Conservation (phyloP, 2,888 invertebrate genomes). For the Ophraella communa region DNA sequence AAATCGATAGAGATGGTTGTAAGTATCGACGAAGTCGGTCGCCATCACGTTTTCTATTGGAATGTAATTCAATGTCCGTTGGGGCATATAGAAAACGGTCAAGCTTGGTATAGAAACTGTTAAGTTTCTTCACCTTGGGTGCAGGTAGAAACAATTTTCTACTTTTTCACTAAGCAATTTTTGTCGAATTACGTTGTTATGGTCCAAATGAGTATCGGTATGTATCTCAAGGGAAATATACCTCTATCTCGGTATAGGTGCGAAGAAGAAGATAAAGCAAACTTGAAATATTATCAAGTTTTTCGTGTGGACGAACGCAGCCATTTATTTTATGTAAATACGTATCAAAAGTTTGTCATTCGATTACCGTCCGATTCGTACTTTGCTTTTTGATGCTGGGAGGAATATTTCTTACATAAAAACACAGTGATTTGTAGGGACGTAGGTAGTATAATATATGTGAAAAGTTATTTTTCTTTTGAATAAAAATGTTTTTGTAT, state of each 20-base stretch:
- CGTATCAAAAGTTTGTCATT: slow-evolving; percentile 60
- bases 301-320: slow-evolving; percentile 61
- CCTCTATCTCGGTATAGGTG: slow-evolving; percentile 53
- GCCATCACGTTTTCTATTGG: no score
- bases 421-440: background rate
- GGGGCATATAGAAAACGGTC: no score
- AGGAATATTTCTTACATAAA: slow-evolving; percentile 4
- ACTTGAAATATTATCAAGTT: slow-evolving; percentile 62
- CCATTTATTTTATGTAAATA: slow-evolving; percentile 63
- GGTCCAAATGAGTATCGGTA: slow-evolving; percentile 27
- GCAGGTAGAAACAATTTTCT: no score
- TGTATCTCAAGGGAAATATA: slow-evolving; percentile 57
- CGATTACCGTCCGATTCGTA: slow-evolving; percentile 48
- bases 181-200: no score
- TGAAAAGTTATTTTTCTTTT: no score
- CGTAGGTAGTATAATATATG: background rate
- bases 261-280: slow-evolving; percentile 49
- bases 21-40: no score
- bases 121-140: no score
- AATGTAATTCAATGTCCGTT: no score
- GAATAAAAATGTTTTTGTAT: no score
- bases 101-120: no score
- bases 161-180: no score
- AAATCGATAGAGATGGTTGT: no score
- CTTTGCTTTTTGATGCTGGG: slow-evolving; percentile 26